Base-by-base conservation (phyloP, 2,113 vertebrate genomes). In the Mastomys natalensis region DNA sequence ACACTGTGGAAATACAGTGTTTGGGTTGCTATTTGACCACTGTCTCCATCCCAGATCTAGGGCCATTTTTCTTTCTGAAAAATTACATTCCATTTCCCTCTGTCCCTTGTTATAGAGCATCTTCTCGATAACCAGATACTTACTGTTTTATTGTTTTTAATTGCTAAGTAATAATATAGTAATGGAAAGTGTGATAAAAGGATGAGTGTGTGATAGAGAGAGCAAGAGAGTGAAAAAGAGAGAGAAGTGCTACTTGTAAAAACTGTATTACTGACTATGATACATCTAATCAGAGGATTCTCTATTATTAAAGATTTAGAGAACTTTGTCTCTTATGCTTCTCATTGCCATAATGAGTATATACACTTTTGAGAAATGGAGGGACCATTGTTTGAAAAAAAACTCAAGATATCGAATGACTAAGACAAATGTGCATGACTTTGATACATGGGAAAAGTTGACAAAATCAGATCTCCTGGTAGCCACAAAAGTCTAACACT, bases 21-120 rank as follows among this genome's bases (percentile, higher is more conserved):
- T 72, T 90, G 80, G 51, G 45, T 15, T 85, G 1, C 34, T 64
- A 88, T 24, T 92, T 29, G 64, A 2, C 24, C 48, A 74, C 72
- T 7, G 15, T 48, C 48, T 78, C 82, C 21, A 74, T 21, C 10
- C 62, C 60, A 90, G 5, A 1, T 77, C 26, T 51, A 21, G 89
- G 62, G n/a, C 21, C 6, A 87, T 72, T 88, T 92, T 95, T 94
- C 31, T 81, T 3, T 10, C 24, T 93, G 3, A 92, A 88, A 85
- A 40, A 21, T 10, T 85, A 2, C 7, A 31, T 62, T 91, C 29
- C 13, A n/a, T 87, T 77, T 82, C 22, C 70, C 53, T 80, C 34
- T 86, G 17, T 31, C 37, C 68, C 7, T 74, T 74, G 8, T 40
- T n/a, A 24, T 53, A 3, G 26, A 89, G 9, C 43, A 5, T 45